phyloP scores from a whole-genome alignment of 2,888 invertebrate species.

The Liodrosophila aerea region DNA sequence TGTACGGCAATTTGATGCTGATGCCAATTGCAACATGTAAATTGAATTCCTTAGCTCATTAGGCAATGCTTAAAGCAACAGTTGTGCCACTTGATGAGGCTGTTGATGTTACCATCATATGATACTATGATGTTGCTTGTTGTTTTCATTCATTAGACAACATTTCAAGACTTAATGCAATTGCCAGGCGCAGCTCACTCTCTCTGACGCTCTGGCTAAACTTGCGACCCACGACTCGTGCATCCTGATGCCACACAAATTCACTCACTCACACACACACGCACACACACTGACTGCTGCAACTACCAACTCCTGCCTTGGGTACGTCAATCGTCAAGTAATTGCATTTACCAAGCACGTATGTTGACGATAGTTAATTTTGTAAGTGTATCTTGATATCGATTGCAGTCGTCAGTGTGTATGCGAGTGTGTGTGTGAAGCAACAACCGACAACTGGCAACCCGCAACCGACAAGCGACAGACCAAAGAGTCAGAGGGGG shows the following conservation, averaged over 20 bases:
- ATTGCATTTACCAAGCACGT: constrained; percentile 75
- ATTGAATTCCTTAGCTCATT: constrained; percentile 43
- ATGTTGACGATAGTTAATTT: constrained; percentile 78
- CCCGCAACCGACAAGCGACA: constrained; percentile 11
- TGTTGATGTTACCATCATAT: background rate
- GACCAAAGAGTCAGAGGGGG: background rate
- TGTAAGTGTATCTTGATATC: constrained; percentile 77
- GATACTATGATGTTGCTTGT: constrained; percentile 31
- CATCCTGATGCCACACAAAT: constrained; percentile 21
- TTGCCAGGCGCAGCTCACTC: too few species aligned
- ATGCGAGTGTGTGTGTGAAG: background rate
- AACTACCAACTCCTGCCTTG: constrained; percentile 16
- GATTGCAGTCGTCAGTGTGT: constrained; percentile 55
- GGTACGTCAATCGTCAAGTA: constrained; percentile 71
- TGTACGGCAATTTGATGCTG: too few species aligned
- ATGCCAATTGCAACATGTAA: constrained; percentile 25
- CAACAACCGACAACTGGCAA: constrained; percentile 17
- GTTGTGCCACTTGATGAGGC: constrained; percentile 32
- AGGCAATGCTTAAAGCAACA: constrained; percentile 50
- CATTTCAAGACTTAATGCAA: constrained; percentile 56
- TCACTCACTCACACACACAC: constrained; percentile 9
- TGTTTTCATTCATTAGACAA: constrained; percentile 59
- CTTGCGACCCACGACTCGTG: constrained; percentile 25
- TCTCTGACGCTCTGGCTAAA: constrained; percentile 34
- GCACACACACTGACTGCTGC: constrained; percentile 6